A percentile compares a stretch with the other conserved stretches of the same genome.
Conservation (phyloP, 1,140 invertebrate species). For the Drosophila murphyi region DNA sequence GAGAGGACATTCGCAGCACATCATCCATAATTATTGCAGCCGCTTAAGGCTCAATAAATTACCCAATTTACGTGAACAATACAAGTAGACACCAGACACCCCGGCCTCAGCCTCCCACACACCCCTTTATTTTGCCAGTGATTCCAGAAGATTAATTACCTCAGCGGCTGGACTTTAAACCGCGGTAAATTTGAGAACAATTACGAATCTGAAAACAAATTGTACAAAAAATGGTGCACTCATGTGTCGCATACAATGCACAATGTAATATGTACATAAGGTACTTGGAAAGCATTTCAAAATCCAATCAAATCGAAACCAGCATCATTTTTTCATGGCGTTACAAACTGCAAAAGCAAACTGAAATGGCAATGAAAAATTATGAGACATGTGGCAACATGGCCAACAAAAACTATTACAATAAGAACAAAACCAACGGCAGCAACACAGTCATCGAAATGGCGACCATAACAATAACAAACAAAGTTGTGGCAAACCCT, state of each 20-base stretch:
- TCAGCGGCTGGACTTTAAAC: slow-evolving; percentile 9
- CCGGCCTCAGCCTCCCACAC: background rate
- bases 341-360: slow-evolving; percentile 36
- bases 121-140: background rate
- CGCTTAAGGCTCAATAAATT: slow-evolving; percentile 43
- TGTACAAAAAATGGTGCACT: no score
- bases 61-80: slow-evolving; percentile 5
- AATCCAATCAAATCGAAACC: slow-evolving; percentile 74
- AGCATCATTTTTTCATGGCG: slow-evolving; percentile 69
- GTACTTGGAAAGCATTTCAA: slow-evolving; percentile 61
- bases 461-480: slow-evolving; percentile 28
- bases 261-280: slow-evolving; percentile 20
- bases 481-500: slow-evolving; percentile 45
- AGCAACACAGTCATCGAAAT: background rate
- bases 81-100: background rate
- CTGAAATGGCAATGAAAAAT: slow-evolving; percentile 72
- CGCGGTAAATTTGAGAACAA: slow-evolving; percentile 48
- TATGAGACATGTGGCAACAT: slow-evolving; percentile 69
- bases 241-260: slow-evolving; percentile 45
- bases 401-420: slow-evolving; percentile 24
- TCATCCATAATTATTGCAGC: slow-evolving; percentile 40
- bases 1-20: background rate
- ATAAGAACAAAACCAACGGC: slow-evolving; percentile 9
- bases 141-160: slow-evolving; percentile 41
- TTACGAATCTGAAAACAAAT: slow-evolving; percentile 24